phyloP scores from a whole-genome alignment of 1,140 invertebrate species.

The Artemia franciscana region DNA sequence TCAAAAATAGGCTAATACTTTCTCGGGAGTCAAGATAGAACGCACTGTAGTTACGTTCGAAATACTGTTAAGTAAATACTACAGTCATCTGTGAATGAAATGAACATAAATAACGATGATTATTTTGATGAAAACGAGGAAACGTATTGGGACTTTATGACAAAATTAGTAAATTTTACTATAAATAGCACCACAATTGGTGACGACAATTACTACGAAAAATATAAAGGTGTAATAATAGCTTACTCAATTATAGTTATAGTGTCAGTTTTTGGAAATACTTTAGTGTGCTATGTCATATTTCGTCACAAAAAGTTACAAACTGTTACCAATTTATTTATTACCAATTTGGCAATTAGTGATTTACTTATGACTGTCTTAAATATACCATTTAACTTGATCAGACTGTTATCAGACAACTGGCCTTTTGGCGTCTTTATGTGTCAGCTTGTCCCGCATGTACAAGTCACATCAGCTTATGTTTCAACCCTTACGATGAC shows the following conservation, averaged over 20 bases:
- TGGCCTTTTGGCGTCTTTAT: conserved; percentile 25
- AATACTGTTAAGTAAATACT: no score
- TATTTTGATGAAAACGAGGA: not conserved
- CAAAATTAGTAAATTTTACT: not conserved
- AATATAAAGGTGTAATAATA: conserved; percentile 2
- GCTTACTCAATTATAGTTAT: conserved; percentile 20
- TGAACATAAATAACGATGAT: not conserved
- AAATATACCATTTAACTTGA: conserved; percentile 22
- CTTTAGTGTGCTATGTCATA: conserved; percentile 18
- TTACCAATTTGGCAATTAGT: conserved; percentile 19
- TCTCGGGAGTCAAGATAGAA: no score
- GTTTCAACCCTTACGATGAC: conserved; percentile 29
- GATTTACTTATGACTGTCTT: conserved; percentile 20
- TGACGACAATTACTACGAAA: not conserved
- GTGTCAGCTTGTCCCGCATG: conserved; percentile 26
- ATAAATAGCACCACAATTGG: not conserved
- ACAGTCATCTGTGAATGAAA: no score
- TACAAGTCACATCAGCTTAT: conserved; percentile 26
- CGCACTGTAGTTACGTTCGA: no score
- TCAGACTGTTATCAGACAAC: conserved; percentile 16
- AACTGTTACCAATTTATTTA: conserved; percentile 17
- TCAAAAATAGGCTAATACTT: no score
- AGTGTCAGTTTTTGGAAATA: conserved; percentile 20
- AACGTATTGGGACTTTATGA: not conserved
- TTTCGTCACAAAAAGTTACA: conserved; percentile 17